A percentile compares a stretch with the other conserved stretches of the same genome.
These are phyloP conservation scores for Litoditis marina DNA, from an alignment of 2,888 invertebrate species.

Conservation along the genomic window DNA sequence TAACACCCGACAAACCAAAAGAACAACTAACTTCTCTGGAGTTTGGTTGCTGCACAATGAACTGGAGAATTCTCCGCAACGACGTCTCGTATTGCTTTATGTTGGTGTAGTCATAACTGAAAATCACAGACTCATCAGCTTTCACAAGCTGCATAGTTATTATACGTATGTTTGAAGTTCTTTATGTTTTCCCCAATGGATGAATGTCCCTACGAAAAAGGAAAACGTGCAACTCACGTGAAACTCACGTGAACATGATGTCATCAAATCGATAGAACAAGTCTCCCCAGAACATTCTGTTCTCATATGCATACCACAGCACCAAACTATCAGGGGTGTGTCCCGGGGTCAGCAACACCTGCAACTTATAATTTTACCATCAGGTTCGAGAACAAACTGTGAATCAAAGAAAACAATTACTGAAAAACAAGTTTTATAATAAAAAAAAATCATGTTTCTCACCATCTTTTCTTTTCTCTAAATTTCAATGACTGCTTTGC, in stretches of 20 bases:
- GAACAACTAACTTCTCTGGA: conserved; percentile 1
- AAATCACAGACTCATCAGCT: no score
- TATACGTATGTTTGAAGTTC: no score
- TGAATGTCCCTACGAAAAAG: no score
- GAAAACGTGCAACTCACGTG: no score
- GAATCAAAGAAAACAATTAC: background rate
- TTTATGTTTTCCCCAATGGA: no score
- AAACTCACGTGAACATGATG: conserved; percentile 36
- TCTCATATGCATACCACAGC: conserved; percentile 37
- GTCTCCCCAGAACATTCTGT: conserved; percentile 43
- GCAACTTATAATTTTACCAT: background rate
- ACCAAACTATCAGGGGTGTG: conserved; percentile 46
- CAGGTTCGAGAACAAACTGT: background rate
- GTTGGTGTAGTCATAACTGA: conserved; percentile 40
- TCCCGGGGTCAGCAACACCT: conserved; percentile 45
- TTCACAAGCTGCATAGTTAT: no score
- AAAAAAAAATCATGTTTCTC: background rate
- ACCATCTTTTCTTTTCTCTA: background rate
- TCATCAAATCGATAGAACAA: conserved; percentile 45
- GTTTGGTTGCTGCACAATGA: conserved; percentile 26
- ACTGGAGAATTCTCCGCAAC: conserved; percentile 33
- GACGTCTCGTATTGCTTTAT: conserved; percentile 41
- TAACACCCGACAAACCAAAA: no score
- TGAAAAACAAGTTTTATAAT: background rate
- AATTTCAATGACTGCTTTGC: no score